These are phyloP conservation scores for Pagrus major DNA, from an alignment of 2,113 vertebrate genomes.

Conservation along the genomic window DNA sequence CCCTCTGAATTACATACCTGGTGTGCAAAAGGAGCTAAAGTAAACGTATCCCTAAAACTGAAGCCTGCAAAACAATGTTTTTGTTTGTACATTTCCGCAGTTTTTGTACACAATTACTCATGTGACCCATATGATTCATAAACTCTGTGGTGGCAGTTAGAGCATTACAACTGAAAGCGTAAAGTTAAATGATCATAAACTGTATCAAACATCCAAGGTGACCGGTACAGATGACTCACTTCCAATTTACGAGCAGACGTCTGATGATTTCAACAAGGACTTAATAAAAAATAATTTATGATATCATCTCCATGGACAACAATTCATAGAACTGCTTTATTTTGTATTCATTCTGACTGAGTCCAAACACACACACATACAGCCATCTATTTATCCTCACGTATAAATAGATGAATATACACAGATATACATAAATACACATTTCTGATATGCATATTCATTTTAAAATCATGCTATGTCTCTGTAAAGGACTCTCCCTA, in stretches of 20 bases:
- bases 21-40: not conserved
- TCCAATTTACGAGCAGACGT: not conserved
- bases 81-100: not conserved
- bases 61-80: not conserved
- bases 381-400: constrained; percentile 81
- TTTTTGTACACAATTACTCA: not conserved
- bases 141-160: not conserved
- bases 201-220: not conserved
- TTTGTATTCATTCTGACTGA: constrained; percentile 80
- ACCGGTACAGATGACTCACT: not conserved
- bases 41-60: no score
- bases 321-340: constrained; percentile 85
- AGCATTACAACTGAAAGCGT: not conserved
- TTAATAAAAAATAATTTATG: constrained; percentile 8
- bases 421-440: constrained; percentile 86
- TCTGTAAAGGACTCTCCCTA: constrained; percentile 80
- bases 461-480: constrained; percentile 84
- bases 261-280: not conserved
- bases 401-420: constrained; percentile 85
- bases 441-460: constrained; percentile 84
- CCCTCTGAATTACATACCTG: not conserved
- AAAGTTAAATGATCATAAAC: not conserved
- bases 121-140: not conserved
- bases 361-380: constrained; percentile 80
- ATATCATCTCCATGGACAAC: constrained; percentile 59